phyloP scores from a whole-genome alignment of 1,140 invertebrate species.

The Pantala flavescens region DNA sequence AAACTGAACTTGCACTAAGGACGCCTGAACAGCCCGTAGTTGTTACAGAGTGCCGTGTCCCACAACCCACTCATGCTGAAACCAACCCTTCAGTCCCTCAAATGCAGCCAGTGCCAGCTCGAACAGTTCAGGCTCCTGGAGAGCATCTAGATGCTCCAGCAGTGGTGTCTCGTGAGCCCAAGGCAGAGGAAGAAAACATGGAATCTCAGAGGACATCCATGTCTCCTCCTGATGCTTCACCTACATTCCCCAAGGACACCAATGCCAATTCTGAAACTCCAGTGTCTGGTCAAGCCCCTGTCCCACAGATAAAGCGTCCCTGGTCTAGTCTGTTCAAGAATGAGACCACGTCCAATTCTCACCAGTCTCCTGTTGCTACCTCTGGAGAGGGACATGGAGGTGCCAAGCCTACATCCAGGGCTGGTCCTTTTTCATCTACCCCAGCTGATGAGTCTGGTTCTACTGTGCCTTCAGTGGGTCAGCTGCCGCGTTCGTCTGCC shows the following conservation, averaged over 20 bases:
- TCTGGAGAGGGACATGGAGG: not conserved
- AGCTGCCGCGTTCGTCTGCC: constrained; percentile 21
- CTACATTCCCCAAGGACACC: not conserved
- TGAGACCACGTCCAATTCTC: not conserved
- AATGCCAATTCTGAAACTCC: not conserved
- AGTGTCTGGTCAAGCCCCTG: not conserved
- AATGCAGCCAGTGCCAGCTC: not conserved
- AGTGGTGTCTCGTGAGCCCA: not conserved
- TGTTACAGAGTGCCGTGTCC: not conserved
- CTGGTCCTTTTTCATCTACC: not conserved
- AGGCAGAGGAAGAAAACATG: not conserved
- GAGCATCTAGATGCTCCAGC: not conserved
- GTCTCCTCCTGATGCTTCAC: not conserved
- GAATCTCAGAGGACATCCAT: not conserved
- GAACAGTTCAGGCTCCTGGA: not conserved
- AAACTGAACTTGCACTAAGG: not conserved
- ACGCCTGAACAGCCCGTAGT: not conserved
- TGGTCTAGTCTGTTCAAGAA: not conserved
- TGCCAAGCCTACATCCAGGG: not conserved
- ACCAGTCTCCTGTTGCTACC: not conserved
- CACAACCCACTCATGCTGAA: not conserved
- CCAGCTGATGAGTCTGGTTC: not conserved
- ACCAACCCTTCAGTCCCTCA: not conserved
- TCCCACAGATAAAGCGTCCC: not conserved
- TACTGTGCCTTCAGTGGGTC: not conserved